Conservation (phyloP, 1,140 invertebrate genomes). For the Ptiloglossa arizonensis region DNA sequence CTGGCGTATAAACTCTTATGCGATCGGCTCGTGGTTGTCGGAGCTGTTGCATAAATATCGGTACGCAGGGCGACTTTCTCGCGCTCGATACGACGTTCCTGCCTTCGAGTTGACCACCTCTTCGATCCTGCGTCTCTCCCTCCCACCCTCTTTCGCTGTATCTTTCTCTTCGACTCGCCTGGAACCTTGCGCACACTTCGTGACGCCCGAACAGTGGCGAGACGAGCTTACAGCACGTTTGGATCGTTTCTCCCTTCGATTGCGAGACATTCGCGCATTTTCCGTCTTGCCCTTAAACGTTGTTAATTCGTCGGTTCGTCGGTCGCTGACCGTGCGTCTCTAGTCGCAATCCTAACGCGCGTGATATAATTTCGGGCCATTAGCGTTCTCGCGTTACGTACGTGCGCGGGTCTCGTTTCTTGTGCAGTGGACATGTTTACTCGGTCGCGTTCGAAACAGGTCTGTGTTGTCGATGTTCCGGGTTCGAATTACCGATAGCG, state of each 20-base stretch:
- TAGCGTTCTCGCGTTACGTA: background rate
- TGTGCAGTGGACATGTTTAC: background rate
- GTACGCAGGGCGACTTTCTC: slow-evolving; percentile 46
- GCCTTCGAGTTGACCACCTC: background rate
- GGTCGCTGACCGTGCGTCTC: background rate
- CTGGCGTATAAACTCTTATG: slow-evolving; percentile 55
- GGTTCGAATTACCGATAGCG: no score
- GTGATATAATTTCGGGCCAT: background rate
- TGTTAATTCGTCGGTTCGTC: background rate
- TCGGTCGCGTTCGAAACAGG: no score
- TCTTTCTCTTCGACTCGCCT: slow-evolving; percentile 5
- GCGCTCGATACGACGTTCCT: slow-evolving; percentile 36
- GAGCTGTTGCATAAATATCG: slow-evolving; percentile 41
- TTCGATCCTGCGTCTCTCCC: slow-evolving; percentile 25
- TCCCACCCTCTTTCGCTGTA: slow-evolving; percentile 14
- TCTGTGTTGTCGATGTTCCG: background rate
- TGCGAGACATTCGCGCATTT: background rate
- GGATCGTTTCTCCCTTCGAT: background rate
- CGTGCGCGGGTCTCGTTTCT: background rate
- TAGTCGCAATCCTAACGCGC: background rate
- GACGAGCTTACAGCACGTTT: background rate
- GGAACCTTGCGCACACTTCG: slow-evolving; percentile 20
- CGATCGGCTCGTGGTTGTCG: slow-evolving; percentile 13
- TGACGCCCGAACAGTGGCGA: slow-evolving; percentile 36
- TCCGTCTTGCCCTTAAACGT: background rate